Evolutionary conservation across 2,797 vertebrate species (phyloP).

Genomic region (Phylloscopus collybita): DNA sequence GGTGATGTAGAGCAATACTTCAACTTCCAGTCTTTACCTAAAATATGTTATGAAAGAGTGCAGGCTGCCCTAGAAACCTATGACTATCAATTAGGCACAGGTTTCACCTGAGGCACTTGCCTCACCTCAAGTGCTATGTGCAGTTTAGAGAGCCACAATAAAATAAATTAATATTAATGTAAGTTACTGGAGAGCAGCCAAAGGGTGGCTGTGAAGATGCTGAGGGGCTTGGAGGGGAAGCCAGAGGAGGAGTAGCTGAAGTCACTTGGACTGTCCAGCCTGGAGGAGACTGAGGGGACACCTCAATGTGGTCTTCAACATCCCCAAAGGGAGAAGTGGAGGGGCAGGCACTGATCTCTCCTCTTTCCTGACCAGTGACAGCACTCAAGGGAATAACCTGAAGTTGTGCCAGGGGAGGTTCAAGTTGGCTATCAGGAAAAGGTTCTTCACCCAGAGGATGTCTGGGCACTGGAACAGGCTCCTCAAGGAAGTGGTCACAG

Average conservation of each 20-base stretch:
- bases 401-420: background rate
- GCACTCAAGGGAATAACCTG: rapidly evolving
- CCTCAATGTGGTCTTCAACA: too few species aligned
- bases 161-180: background rate
- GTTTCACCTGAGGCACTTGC: background rate
- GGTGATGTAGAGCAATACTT: background rate
- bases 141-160: background rate
- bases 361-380: background rate
- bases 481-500: background rate
- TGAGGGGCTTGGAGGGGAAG: background rate
- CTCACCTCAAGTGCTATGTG: too few species aligned
- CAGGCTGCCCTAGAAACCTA: background rate
- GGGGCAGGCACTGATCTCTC: background rate
- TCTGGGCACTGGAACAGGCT: background rate
- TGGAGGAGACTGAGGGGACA: background rate
- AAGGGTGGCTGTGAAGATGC: background rate
- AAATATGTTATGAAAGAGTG: background rate
- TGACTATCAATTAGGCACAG: background rate
- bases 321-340: background rate
- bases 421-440: background rate
- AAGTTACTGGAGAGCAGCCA: background rate
- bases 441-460: background rate
- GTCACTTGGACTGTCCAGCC: background rate
- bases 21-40: background rate
- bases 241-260: background rate